Evolutionary conservation across 1,140 invertebrate species (phyloP), one percentile per base, ranked within the genome.

Genomic region (Leptinotarsa lineolata): DNA sequence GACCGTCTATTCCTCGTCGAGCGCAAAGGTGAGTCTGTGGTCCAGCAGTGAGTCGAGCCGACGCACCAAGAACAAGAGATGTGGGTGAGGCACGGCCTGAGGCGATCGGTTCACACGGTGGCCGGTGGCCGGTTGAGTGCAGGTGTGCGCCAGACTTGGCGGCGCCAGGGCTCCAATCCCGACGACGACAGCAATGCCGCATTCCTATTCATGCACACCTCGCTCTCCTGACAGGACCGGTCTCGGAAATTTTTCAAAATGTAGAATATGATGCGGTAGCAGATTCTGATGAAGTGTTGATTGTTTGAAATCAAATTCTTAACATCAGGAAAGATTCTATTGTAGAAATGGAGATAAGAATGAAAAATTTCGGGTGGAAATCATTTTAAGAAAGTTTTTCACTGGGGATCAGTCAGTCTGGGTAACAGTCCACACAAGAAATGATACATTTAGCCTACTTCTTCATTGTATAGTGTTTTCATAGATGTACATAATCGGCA

Each of bases 21-120:
- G 30, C 30, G 30, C 30, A 39, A 39, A 39, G 48, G 48, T 54
- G 48, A 54, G 48, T 54, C 48, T 54, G 48, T 13, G 48, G 48
- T 54, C 48, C n/a, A 16, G 48, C 48, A 18, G 4, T 4, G 15
- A 18, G 1, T 16, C 48, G 16, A 15, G 48, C n/a, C 48, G 48
- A 54, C 48, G 48, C 15, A 16, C 12, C 15, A 54, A 63, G 61
- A 63, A 63, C 61, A 63, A 64, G 69, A 60, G 75, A 77, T 75
- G 76, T 77, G 76, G 76, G 76, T 77, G 76, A 77, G 76, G 69
- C 70, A 44, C 24, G 44, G 76, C 77, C 75, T 60, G 30, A 61
- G 75, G 77, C 76, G 20, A 70, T 68, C 74, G 75, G 77, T 78
- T 78, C 77, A 78, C 77, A 78, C 77, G 77, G 77, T 78, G 77